Base-by-base conservation (phyloP, 2,888 invertebrate species). In the Stenurella melanura region DNA sequence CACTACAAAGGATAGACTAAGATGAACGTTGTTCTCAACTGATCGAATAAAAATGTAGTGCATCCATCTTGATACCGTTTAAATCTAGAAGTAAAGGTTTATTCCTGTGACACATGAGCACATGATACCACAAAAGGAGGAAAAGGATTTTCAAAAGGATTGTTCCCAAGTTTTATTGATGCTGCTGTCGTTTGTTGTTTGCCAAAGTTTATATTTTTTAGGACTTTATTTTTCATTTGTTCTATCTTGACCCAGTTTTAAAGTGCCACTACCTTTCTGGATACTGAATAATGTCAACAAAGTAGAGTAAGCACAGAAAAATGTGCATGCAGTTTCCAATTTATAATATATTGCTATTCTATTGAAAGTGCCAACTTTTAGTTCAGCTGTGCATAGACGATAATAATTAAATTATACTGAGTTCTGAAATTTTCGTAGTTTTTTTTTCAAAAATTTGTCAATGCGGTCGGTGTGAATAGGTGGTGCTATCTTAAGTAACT, bases 21-120 rank as follows among this genome's bases (percentile, higher is more conserved):
- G 76, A 71, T 69, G 64, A 76, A 76, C 64, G 71, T 18, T 74
- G 74, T 75, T 77, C 67, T 72, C 74, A 71, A 63, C 70, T 77
- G 73, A 77, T 75, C 76, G 70, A 78, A 78, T 78, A 71, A 75
- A 80, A 78, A 77, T 80, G 76, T 73, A 74, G 73, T 76, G 71
- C 70, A 80, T 80, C 73, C 73, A 76, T 80, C 80, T 78, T 80
- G 77, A 78, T 80, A 78, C 74, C 73, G 73, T 77, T 74, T 72
- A 72, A 72, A 72, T 61, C 61, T 63, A 50, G 69, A 60, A 70
- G 70, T 68, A 75, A 79, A 77, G 77, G 77, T 79, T 79, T 77
- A 77, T 72, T 79, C 72, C 66, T 71, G 74, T 74, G 79, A 79
- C 79, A 77, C 58, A 74, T 26, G 64, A 72, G 73, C 70, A 72